Percentiles rank a stretch among this genome's conserved stretches.
These are phyloP conservation scores for Thyatira batis DNA, from an alignment of 2,888 invertebrate genomes.

Conservation along the genomic window DNA sequence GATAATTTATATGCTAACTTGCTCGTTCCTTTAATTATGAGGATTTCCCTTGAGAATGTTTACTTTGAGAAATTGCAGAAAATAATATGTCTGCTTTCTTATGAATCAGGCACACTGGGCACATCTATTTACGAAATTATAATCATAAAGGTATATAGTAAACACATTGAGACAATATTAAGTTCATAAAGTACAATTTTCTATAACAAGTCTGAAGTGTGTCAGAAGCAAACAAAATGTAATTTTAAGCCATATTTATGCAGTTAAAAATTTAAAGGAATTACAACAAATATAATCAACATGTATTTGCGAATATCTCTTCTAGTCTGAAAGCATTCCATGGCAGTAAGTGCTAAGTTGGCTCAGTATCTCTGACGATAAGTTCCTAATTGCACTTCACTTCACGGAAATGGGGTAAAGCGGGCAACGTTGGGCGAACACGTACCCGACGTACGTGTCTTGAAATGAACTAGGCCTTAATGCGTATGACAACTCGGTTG, in stretches of 20 bases:
- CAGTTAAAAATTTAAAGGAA: too few relatives aligned
- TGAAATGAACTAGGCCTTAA: constrained; percentile 58
- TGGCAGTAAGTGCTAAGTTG: constrained; percentile 45
- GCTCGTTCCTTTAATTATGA: constrained; percentile 29
- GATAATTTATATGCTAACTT: constrained; percentile 4
- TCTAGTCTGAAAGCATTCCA: constrained; percentile 18
- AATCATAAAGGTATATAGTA: too few relatives aligned
- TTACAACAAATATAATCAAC: too few relatives aligned
- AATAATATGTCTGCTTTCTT: constrained; percentile 17
- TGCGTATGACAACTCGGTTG: constrained; percentile 41
- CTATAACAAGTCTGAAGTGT: too few relatives aligned
- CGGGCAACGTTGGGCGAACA: constrained; percentile 53
- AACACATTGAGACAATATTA: too few relatives aligned
- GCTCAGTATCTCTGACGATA: constrained; percentile 58
- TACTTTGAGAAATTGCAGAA: constrained; percentile 19
- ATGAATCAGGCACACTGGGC: neutral
- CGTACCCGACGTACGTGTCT: constrained; percentile 61
- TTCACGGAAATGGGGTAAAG: constrained; percentile 62
- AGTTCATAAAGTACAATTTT: too few relatives aligned
- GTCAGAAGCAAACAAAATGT: too few relatives aligned
- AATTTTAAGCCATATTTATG: too few relatives aligned
- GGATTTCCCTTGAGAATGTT: constrained; percentile 32
- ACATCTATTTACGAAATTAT: too few relatives aligned
- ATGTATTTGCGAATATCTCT: constrained; percentile 17
- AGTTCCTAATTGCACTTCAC: constrained; percentile 74